Evolutionary conservation across 2,113 vertebrate species (phyloP), one percentile per base, ranked within the genome.

Genomic region (Catharus minimus): DNA sequence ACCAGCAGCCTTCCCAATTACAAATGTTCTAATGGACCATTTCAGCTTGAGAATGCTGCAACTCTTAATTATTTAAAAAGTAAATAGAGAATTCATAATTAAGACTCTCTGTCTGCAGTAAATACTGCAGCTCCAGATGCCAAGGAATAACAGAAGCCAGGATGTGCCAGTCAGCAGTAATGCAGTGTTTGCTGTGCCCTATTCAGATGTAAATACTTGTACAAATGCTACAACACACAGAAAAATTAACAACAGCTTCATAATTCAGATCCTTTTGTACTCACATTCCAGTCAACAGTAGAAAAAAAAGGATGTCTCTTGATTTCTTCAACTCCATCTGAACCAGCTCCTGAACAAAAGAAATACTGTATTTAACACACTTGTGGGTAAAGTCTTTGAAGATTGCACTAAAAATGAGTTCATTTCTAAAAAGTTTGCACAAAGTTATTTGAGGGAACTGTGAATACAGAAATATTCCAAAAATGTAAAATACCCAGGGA

Each of bases 251-350:
- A 61, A 64, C 41, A 82, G 60, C n/a, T 85, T 69, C 17, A 46
- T 28, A 50, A 52, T 43, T 89, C 33, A 77, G 38, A 57, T 58
- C 2, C 41, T 57, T 74, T 43, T 62, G 30, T 75, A 98, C 99
- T 99, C 95, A 99, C 99, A 97, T 99, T 99, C 99, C 99, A 99
- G 98, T 99, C 99, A 96, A 99, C 98, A 90, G 98, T 99, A 93
- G 98, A 98, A 98, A 99, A 99, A 96, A 99, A 99, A 58, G 98
- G 97, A 90, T 99, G 99, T 55, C 98, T 98, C 97, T 99, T 99
- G 96, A 99, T 99, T 98, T 99, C 99, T 95, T 99, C 99, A 95
- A 99, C 99, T 28, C 99, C 99, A 93, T 99, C 99, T 79, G 98
- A 98, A 88, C 99, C 99, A 11, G 99, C 98, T 90, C 99, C 99